Evolutionary conservation across 2,113 vertebrate species (phyloP).

Genomic region (Ceyx melanurus): DNA sequence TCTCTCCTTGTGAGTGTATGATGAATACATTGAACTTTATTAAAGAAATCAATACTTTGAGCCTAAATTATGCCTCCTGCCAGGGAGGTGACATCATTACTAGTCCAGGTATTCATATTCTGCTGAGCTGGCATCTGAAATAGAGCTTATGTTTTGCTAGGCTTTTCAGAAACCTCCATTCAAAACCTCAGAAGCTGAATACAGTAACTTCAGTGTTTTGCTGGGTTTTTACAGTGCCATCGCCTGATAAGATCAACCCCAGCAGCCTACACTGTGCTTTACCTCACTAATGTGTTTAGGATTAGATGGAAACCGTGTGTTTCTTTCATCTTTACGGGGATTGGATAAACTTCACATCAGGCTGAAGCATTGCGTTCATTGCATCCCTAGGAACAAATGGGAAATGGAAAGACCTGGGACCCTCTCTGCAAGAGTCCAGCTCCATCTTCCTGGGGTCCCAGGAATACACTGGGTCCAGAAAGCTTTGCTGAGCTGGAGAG

Average conservation of each 20-base stretch:
- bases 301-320: background rate
- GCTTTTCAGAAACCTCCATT: background rate
- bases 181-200: background rate
- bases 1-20: background rate
- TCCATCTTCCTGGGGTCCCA: background rate
- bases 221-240: background rate
- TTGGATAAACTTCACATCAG: background rate
- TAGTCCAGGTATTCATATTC: conserved; percentile 17
- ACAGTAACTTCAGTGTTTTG: background rate
- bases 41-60: conserved; percentile 43
- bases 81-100: conserved; percentile 19
- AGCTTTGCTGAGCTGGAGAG: background rate
- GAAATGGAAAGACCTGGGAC: background rate
- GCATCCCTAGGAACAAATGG: background rate
- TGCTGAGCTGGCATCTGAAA: conserved; percentile 37
- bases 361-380: background rate
- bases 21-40: background rate
- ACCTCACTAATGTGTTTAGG: background rate
- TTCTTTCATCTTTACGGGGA: background rate
- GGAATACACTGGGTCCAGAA: background rate
- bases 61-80: conserved; percentile 5
- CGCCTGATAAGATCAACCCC: background rate
- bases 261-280: background rate
- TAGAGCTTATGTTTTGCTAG: background rate
- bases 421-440: background rate